These are phyloP conservation scores for Pseudomyrmex pallidus DNA, from an alignment of 1,140 invertebrate genomes.

Conservation along the genomic window DNA sequence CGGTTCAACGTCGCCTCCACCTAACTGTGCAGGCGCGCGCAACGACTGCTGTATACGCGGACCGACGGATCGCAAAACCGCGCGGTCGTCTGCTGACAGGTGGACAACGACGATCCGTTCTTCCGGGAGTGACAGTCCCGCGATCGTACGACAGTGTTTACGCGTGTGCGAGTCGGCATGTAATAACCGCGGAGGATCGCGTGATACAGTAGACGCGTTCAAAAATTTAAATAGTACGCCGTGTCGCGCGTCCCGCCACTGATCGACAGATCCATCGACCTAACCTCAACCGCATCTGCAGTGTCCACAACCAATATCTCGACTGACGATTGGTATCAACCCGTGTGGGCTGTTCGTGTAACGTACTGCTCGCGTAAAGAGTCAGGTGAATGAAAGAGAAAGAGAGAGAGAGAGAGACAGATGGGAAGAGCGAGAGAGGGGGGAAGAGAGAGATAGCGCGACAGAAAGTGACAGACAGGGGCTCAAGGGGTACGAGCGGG, in stretches of 20 bases:
- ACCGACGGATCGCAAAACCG: slow-evolving; percentile 48
- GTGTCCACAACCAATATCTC: slow-evolving; percentile 71
- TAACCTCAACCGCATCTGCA: slow-evolving; percentile 76
- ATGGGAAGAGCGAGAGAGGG: background rate
- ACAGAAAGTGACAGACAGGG: slow-evolving; percentile 30
- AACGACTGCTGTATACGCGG: slow-evolving; percentile 18
- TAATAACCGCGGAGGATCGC: background rate
- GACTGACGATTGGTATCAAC: slow-evolving; percentile 69
- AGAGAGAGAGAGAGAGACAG: slow-evolving; percentile 25
- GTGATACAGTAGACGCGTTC: slow-evolving; percentile 44
- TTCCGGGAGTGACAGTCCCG: background rate
- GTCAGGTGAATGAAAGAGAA: slow-evolving; percentile 71
- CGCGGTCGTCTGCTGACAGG: slow-evolving; percentile 51
- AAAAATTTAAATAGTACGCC: slow-evolving; percentile 72
- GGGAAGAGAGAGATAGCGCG: slow-evolving; percentile 2
- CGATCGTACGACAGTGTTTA: slow-evolving; percentile 24
- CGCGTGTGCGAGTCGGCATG: slow-evolving; percentile 32
- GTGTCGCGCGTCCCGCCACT: slow-evolving; percentile 68
- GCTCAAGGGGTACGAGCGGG: slow-evolving; percentile 33
- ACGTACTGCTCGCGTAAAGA: slow-evolving; percentile 72
- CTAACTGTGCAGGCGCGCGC: slow-evolving; percentile 78
- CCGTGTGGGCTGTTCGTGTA: slow-evolving; percentile 52
- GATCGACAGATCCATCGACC: slow-evolving; percentile 75
- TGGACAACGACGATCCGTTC: slow-evolving; percentile 30
- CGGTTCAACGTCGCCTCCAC: slow-evolving; percentile 63